phyloP scores from a whole-genome alignment of 2,113 vertebrate species.

The Kryptolebias marmoratus region DNA sequence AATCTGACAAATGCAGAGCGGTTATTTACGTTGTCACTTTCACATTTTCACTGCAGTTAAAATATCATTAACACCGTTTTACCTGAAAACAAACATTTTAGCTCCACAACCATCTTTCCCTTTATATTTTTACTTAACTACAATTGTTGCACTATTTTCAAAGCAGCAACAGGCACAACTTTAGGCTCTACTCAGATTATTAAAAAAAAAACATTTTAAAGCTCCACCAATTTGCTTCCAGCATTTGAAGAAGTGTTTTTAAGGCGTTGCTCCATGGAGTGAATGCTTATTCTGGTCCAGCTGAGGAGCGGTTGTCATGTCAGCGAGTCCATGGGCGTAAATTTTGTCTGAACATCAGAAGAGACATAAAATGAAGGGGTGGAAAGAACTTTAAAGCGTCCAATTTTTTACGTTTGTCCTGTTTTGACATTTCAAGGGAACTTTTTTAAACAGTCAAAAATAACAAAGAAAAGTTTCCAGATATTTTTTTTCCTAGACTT shows the following conservation, averaged over 20 bases:
- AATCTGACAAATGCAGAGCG: background rate
- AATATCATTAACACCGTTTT: background rate
- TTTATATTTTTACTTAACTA: too few relatives aligned
- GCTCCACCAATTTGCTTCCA: constrained; percentile 69
- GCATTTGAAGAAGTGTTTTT: constrained; percentile 44
- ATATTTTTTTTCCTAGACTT: too few relatives aligned
- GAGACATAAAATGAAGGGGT: background rate
- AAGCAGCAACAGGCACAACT: background rate
- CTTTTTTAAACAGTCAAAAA: too few relatives aligned
- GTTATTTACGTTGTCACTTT: background rate
- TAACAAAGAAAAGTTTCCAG: too few relatives aligned
- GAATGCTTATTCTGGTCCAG: constrained; percentile 11
- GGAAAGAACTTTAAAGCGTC: too few relatives aligned
- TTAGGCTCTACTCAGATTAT: background rate
- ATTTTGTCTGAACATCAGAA: too few relatives aligned
- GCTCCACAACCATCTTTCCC: background rate
- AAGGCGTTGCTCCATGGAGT: constrained; percentile 17
- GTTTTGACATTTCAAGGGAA: too few relatives aligned
- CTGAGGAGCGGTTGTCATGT: constrained; percentile 9
- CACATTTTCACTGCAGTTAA: background rate
- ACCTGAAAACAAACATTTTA: background rate
- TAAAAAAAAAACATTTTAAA: constrained; percentile 2
- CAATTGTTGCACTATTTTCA: background rate
- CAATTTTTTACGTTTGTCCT: too few relatives aligned
- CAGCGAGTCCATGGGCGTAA: too few relatives aligned